phyloP scores from a whole-genome alignment of 2,113 vertebrate genomes.

The Pantherophis guttatus region DNA sequence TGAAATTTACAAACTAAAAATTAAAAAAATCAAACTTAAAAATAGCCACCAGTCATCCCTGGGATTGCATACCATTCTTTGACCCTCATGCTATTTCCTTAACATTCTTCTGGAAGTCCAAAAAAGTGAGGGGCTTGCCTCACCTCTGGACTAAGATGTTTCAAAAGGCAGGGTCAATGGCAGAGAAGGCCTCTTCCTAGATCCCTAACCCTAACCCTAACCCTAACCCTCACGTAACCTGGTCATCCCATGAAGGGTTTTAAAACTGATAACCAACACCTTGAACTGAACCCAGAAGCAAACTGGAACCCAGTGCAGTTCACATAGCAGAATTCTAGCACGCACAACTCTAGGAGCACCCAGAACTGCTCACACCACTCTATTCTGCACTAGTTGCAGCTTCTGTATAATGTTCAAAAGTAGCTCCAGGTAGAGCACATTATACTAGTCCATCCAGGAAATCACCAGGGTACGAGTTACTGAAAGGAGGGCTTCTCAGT shows the following conservation, averaged over 20 bases:
- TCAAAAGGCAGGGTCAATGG: not conserved
- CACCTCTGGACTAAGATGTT: not conserved
- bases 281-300: not conserved
- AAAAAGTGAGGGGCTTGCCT: not conserved
- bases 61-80: not conserved
- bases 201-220: not conserved
- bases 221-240: not conserved
- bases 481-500: too few relatives aligned
- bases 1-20: conserved; percentile 1
- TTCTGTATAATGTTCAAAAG: not conserved
- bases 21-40: not conserved
- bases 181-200: not conserved
- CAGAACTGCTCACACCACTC: not conserved
- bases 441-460: too few relatives aligned
- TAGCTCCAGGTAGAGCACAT: not conserved
- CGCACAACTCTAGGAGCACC: not conserved
- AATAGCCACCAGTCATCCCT: not conserved
- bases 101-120: not conserved
- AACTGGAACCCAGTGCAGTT: not conserved
- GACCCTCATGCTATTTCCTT: not conserved
- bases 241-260: not conserved
- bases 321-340: not conserved
- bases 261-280: not conserved
- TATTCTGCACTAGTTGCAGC: not conserved
- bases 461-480: too few relatives aligned